Percentiles rank a stretch among this genome's conserved stretches.
These are phyloP conservation scores for Episyrphus balteatus DNA, from an alignment of 1,140 invertebrate species.

Conservation along the genomic window DNA sequence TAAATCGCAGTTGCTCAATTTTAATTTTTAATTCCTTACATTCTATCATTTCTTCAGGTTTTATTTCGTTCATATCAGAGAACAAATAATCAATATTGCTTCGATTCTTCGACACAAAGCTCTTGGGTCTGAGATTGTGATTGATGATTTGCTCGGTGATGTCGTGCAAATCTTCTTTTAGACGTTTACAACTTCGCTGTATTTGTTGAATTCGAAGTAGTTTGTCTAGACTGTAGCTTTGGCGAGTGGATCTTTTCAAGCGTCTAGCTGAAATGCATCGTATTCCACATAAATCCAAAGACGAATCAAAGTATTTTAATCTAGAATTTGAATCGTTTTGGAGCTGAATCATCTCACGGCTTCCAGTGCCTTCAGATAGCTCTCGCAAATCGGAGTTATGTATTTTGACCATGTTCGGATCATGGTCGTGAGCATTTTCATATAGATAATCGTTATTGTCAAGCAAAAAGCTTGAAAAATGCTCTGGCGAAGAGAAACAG, in stretches of 20 bases:
- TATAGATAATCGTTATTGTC: slow-evolving; percentile 16
- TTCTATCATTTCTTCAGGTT: too few species aligned
- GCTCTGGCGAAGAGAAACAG: slow-evolving; percentile 59
- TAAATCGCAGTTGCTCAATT: too few species aligned
- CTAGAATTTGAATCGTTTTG: slow-evolving; percentile 7
- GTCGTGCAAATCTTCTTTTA: too few species aligned
- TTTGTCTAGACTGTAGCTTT: slow-evolving; percentile 64
- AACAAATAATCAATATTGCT: too few species aligned
- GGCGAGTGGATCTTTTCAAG: slow-evolving; percentile 33
- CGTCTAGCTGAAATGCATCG: not conserved
- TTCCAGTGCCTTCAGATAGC: slow-evolving; percentile 10
- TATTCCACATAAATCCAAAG: slow-evolving; percentile 19
- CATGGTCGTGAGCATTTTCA: not conserved
- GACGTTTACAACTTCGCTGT: slow-evolving; percentile 10
- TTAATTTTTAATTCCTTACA: too few species aligned
- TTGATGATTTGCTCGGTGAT: too few species aligned
- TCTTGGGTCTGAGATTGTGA: too few species aligned
- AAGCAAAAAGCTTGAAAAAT: slow-evolving; percentile 15
- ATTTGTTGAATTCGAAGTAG: slow-evolving; percentile 37
- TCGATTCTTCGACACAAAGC: too few species aligned
- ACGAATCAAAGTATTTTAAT: slow-evolving; percentile 22
- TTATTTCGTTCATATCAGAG: too few species aligned
- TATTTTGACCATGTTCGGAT: not conserved
- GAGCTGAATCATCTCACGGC: not conserved
- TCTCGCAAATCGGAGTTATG: slow-evolving; percentile 19